Base-by-base conservation (phyloP, 1,140 invertebrate genomes). In the Calliphora vicina region DNA sequence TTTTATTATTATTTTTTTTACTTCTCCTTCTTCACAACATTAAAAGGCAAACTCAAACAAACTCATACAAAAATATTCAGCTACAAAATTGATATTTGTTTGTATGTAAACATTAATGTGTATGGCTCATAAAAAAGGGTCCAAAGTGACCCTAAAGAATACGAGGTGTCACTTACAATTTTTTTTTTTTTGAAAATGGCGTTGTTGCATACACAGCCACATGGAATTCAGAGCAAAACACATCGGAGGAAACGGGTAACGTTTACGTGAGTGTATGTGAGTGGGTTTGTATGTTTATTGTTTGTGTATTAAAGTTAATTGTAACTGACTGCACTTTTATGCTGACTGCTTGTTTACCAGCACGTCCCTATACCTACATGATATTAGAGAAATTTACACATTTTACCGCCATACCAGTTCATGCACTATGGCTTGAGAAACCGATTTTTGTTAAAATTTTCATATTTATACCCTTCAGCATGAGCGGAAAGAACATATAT, bases 291-390 rank as follows among this genome's bases (percentile, higher is more conserved):
- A 20, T 71, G n/a, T 71, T 12, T 23, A 71, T 26, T 12, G 67
- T 71, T 71, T 73, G 71, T 76, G n/a, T 43, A 78, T 43, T n/a
- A 78, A 78, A 78, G 35, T 78, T 78, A 78, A 78, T 78, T 78
- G 74, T 25, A 43, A 78, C 26, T 78, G 74, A 78, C 35, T 78
- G 35, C 35, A 43, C 74, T 78, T 35, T 42, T 76, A 76, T 76
- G 27, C 73, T 76, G 73, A 76, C 73, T 67, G 45, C 45, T 57
- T 57, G n/a, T 23, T 9, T 67, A 23, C 17, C 61, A 67, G 61
- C 61, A 67, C 61, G 61, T 67, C 61, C 20, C 5, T 67, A 20
- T 20, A 67, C 61, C n/a, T 23, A 67, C 20, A 23, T 67, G 20
- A 8, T 67, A 67, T 20, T 67, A 23, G 8, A 67, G 17, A 23